A percentile compares a stretch with the other conserved stretches of the same genome.
Evolutionary conservation across 2,797 vertebrate species (phyloP).

Genomic region (Myoxocephalus aenaeus): DNA sequence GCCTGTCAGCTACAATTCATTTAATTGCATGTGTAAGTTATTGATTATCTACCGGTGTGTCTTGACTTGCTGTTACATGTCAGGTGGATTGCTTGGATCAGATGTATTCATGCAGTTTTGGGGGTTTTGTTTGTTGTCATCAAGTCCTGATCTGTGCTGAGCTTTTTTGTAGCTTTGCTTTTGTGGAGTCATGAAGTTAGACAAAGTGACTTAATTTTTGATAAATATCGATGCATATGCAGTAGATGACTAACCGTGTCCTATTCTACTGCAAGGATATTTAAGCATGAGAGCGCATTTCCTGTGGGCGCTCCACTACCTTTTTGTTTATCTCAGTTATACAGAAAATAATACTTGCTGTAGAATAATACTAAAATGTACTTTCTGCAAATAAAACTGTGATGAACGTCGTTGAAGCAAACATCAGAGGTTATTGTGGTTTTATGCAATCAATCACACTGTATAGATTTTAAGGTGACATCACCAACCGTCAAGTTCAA

Average conservation of each 20-base stretch:
- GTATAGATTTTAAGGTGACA: not conserved
- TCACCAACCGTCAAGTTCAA: conserved; percentile 22
- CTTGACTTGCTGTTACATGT: not conserved
- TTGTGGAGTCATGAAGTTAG: not conserved
- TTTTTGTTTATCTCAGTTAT: conserved; percentile 1
- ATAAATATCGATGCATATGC: not conserved
- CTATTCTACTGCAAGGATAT: not conserved
- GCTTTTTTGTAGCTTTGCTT: not conserved
- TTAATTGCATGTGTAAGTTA: not conserved
- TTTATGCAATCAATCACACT: conserved; percentile 11
- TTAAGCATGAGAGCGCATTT: not conserved
- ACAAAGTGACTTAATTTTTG: not conserved
- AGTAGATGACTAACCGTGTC: not conserved
- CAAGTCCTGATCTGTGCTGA: not conserved
- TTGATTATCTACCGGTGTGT: not conserved
- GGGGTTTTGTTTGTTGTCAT: not conserved
- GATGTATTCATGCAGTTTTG: not conserved
- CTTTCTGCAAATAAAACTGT: not conserved
- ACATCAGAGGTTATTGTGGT: not conserved
- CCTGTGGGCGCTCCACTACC: not conserved
- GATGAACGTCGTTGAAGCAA: not conserved
- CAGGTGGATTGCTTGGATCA: not conserved
- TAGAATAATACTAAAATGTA: not conserved
- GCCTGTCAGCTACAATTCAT: not conserved
- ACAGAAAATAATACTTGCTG: not conserved